phyloP scores from a whole-genome alignment of 1,140 invertebrate species.

The Hyles euphorbiae region DNA sequence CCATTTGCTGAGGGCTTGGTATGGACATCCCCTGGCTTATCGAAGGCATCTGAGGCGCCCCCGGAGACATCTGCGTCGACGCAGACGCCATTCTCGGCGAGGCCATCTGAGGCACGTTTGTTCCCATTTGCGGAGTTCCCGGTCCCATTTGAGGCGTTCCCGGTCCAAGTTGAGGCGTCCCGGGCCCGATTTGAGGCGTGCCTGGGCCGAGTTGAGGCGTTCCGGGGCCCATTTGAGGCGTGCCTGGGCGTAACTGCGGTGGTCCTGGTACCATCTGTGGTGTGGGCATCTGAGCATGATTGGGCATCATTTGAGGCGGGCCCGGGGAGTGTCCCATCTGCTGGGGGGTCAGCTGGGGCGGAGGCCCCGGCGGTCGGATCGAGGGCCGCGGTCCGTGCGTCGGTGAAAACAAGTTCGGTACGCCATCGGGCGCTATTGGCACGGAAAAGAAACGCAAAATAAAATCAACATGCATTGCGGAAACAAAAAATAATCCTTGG shows the following conservation, averaged over 20 bases:
- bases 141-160: constrained; percentile 49
- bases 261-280: constrained; percentile 45
- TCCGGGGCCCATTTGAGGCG: constrained; percentile 41
- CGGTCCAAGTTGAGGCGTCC: constrained; percentile 48
- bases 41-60: constrained; percentile 59
- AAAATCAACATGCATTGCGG: constrained; percentile 61
- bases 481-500: constrained; percentile 5
- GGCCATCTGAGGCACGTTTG: constrained; percentile 49
- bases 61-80: constrained; percentile 61
- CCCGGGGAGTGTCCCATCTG: constrained; percentile 51
- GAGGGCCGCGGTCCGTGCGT: constrained; percentile 51
- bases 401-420: constrained; percentile 65
- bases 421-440: constrained; percentile 64
- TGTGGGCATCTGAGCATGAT: constrained; percentile 12
- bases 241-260: constrained; percentile 35
- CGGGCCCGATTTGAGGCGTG: constrained; percentile 48
- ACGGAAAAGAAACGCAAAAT: constrained; percentile 56
- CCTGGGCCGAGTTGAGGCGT: constrained; percentile 49
- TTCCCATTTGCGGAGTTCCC: constrained; percentile 49
- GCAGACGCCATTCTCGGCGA: constrained; percentile 57
- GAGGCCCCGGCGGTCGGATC: constrained; percentile 45
- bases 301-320: constrained; percentile 37
- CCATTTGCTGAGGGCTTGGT: constrained; percentile 59
- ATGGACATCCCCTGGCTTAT: constrained; percentile 61
- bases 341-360: constrained; percentile 33